Conservation (phyloP, 37 sponge, comb jelly and placozoan species). For the Haliclona indistincta region DNA sequence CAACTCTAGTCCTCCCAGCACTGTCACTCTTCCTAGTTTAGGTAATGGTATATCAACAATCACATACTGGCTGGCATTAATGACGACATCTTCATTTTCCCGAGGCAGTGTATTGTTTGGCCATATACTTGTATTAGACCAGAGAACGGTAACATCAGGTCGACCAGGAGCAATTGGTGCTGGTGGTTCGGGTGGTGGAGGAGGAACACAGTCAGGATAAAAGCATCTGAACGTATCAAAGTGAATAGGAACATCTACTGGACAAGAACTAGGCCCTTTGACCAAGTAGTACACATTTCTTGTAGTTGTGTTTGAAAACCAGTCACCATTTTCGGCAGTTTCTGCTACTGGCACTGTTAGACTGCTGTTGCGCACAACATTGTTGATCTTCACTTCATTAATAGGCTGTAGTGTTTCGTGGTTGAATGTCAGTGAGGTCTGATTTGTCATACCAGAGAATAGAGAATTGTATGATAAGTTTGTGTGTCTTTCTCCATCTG, state of each 20-base stretch:
- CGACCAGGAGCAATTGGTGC: slow-evolving; percentile 66
- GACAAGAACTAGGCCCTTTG: slow-evolving; percentile 35
- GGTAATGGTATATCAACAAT: slow-evolving; percentile 64
- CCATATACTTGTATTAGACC: slow-evolving; percentile 80
- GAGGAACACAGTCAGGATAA: slow-evolving; percentile 55
- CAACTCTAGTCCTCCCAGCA: slow-evolving; percentile 84
- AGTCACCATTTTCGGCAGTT: slow-evolving; percentile 51
- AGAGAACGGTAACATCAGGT: slow-evolving; percentile 51
- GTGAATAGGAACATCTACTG: neutral
- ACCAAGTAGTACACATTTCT: slow-evolving; percentile 45
- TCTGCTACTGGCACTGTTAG: slow-evolving; percentile 10
- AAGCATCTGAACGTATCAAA: slow-evolving; percentile 56
- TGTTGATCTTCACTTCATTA: slow-evolving; percentile 33
- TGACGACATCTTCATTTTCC: slow-evolving; percentile 65
- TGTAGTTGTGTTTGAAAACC: slow-evolving; percentile 32
- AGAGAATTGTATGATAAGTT: slow-evolving; percentile 59
- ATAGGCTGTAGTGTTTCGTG: slow-evolving; percentile 44
- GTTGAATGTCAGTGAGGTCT: slow-evolving; percentile 43
- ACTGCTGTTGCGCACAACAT: neutral
- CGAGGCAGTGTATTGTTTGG: slow-evolving; percentile 38
- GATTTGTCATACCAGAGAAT: slow-evolving; percentile 22
- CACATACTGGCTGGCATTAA: slow-evolving; percentile 69
- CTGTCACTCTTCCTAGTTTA: slow-evolving; percentile 39
- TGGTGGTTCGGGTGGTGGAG: slow-evolving; percentile 62
- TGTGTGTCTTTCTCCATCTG: slow-evolving; percentile 34